A percentile compares a stretch with the other conserved stretches of the same genome.
phyloP scores from a whole-genome alignment of 2,113 vertebrate genomes.

The Muntiacus reevesi region DNA sequence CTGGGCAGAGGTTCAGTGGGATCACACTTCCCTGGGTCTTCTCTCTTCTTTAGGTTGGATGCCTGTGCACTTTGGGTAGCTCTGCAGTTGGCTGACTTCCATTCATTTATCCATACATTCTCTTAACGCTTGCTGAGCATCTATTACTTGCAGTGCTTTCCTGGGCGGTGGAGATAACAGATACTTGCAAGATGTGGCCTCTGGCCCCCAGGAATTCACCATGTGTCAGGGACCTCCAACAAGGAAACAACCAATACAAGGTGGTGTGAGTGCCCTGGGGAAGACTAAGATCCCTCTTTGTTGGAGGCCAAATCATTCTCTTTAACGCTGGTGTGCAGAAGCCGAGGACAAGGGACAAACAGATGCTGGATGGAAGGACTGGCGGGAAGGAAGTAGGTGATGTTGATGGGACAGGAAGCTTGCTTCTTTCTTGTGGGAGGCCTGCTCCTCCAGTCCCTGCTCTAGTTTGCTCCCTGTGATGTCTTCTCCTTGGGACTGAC shows the following conservation, averaged over 20 bases:
- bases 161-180: background rate
- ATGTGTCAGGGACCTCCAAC: background rate
- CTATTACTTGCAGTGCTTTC: background rate
- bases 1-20: background rate
- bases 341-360: background rate
- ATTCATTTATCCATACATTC: background rate
- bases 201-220: background rate
- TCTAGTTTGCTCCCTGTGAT: background rate
- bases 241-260: background rate
- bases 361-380: background rate
- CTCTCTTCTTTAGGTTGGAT: background rate
- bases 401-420: background rate
- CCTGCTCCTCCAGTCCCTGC: background rate
- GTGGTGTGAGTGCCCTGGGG: background rate
- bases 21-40: background rate
- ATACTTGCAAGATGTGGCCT: background rate
- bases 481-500: background rate
- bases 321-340: background rate
- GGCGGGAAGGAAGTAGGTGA: background rate
- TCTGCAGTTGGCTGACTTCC: background rate
- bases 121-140: background rate
- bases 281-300: background rate
- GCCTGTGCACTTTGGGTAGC: background rate
- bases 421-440: background rate
- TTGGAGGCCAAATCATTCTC: background rate